Percentiles rank a stretch among this genome's conserved stretches.
Conservation (phyloP, 2,113 vertebrate genomes). For the Cochlearius cochlearius region DNA sequence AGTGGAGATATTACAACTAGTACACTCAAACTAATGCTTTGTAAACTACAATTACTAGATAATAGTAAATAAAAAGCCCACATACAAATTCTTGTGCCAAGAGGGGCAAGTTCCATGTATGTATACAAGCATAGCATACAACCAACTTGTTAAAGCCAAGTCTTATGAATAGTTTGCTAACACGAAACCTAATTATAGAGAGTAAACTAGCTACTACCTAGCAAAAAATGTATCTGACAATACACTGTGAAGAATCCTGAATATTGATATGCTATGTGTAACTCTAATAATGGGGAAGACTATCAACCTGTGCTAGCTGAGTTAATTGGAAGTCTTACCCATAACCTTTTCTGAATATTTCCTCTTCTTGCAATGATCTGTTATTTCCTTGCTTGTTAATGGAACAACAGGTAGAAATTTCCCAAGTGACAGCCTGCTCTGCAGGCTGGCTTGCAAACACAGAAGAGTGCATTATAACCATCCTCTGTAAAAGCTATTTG, state of each 20-base stretch:
- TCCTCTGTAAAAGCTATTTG: background rate
- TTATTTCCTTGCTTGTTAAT: background rate
- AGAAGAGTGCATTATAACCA: background rate
- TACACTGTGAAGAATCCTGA: background rate
- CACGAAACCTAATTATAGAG: background rate
- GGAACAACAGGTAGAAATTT: conserved; percentile 20
- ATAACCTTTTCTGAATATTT: background rate
- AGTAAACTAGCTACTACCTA: background rate
- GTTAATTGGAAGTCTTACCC: conserved; percentile 13
- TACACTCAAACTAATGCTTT: background rate
- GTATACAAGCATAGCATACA: background rate
- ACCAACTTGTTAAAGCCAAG: background rate
- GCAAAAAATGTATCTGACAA: background rate
- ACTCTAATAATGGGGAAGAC: background rate
- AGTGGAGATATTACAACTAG: background rate
- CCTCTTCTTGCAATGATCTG: background rate
- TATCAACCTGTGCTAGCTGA: background rate
- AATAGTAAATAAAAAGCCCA: background rate
- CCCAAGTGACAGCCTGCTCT: background rate
- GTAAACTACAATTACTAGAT: background rate
- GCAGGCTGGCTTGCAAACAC: background rate
- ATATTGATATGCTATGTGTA: background rate
- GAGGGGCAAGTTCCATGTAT: background rate
- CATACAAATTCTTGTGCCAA: background rate
- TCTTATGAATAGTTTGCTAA: background rate